Evolutionary conservation across 1,140 invertebrate species (phyloP).

Genomic region (Heliconius nattereri): DNA sequence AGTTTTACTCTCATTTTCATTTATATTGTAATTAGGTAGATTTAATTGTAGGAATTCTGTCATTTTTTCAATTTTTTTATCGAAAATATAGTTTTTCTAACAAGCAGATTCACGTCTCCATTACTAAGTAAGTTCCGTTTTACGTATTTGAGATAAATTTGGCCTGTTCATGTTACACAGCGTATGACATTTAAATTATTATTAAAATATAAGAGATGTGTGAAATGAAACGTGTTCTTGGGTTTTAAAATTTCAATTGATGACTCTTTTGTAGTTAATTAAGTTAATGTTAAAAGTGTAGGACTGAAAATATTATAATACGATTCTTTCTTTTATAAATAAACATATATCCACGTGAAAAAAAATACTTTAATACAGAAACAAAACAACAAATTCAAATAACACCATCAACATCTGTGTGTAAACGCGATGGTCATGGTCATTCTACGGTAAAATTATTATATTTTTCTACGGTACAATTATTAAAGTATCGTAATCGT

Average conservation of each 20-base stretch:
- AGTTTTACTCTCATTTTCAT: background rate
- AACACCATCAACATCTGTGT: too few relatives aligned
- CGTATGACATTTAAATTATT: background rate
- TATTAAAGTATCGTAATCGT: too few relatives aligned
- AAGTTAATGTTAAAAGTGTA: too few relatives aligned
- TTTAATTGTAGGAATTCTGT: constrained; percentile 18
- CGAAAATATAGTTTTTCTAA: background rate
- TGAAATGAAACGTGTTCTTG: background rate
- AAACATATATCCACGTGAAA: too few relatives aligned
- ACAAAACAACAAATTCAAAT: too few relatives aligned
- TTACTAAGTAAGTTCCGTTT: constrained; percentile 18
- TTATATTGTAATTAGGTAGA: constrained; percentile 18
- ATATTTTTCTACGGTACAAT: too few relatives aligned
- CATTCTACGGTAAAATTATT: too few relatives aligned
- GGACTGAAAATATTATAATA: too few relatives aligned
- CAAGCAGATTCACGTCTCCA: constrained; percentile 18
- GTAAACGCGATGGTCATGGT: too few relatives aligned
- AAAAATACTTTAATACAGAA: too few relatives aligned
- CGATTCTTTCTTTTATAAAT: too few relatives aligned
- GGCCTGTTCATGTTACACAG: background rate
- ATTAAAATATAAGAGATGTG: background rate
- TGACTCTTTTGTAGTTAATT: too few relatives aligned
- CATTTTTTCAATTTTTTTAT: constrained; percentile 17
- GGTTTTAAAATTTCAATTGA: background rate
- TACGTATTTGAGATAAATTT: background rate